Percentiles rank a stretch among this genome's conserved stretches.
phyloP scores from a whole-genome alignment of 2,797 vertebrate genomes.

The Crypturellus tataupa region DNA sequence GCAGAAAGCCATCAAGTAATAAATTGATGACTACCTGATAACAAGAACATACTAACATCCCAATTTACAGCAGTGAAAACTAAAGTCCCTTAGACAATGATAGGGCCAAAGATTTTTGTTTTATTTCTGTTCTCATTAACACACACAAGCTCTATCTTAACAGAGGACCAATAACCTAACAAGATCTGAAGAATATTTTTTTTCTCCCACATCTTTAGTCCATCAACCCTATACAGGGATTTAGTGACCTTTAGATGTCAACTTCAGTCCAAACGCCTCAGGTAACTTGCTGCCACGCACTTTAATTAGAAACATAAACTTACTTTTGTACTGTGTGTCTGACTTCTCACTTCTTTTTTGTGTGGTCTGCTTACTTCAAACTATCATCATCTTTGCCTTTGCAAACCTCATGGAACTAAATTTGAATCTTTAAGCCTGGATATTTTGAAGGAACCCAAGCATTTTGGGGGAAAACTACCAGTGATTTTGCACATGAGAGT shows the following conservation, averaged over 20 bases:
- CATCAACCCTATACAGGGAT: fast-evolving
- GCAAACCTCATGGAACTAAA: not conserved
- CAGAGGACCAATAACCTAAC: not conserved
- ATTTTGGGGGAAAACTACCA: not conserved
- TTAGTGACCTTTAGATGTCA: fast-evolving
- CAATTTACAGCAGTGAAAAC: not conserved
- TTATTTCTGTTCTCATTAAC: not conserved
- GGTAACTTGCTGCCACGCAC: fast-evolving
- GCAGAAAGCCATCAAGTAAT: not conserved
- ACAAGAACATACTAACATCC: not conserved
- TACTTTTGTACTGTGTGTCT: fast-evolving
- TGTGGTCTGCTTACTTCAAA: not conserved
- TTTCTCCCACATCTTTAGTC: not conserved
- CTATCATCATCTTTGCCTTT: not conserved
- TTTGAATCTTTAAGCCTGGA: not conserved
- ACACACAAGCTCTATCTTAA: fast-evolving
- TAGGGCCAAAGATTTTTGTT: not conserved
- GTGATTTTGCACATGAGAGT: not conserved
- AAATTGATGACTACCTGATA: not conserved
- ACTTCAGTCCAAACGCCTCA: not conserved
- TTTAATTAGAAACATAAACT: not conserved
- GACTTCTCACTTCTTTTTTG: not conserved
- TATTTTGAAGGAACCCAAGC: not conserved
- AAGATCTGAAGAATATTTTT: not conserved
- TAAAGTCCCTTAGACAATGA: not conserved